Evolutionary conservation across 2,888 invertebrate species (phyloP).

Genomic region (Caenorhabditis plicata): DNA sequence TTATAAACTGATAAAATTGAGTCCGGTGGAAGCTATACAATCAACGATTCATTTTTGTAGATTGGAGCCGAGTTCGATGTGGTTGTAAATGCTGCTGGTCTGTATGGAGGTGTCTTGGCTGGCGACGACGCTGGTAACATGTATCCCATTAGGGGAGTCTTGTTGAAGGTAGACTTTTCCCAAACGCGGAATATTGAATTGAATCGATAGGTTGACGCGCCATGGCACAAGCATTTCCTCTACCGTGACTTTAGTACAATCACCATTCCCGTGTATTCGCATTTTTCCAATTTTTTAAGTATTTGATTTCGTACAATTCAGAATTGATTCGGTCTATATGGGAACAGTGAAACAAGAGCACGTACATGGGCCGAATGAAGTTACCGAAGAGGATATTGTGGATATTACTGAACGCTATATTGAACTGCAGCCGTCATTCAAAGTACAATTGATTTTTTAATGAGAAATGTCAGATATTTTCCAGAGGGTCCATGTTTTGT

Average conservation of each 20-base stretch:
- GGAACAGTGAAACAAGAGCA: conserved; percentile 42
- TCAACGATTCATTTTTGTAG: no score
- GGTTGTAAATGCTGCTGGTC: conserved; percentile 68
- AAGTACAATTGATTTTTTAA: conserved; percentile 3
- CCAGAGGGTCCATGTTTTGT: conserved; percentile 28
- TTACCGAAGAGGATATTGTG: conserved; percentile 28
- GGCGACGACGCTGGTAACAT: conserved; percentile 61
- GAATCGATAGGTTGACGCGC: conserved; percentile 79
- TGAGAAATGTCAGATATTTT: neutral
- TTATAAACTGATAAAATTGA: no score
- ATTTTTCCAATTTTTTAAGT: neutral
- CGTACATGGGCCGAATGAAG: conserved; percentile 12
- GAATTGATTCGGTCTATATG: conserved; percentile 39
- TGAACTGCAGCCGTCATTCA: conserved; percentile 41
- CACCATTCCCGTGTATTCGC: conserved; percentile 46
- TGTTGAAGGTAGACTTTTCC: conserved; percentile 12
- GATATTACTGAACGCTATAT: conserved; percentile 33
- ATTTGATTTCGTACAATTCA: conserved; percentile 8
- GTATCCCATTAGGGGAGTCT: conserved; percentile 38
- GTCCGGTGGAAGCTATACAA: no score
- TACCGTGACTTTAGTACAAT: conserved; percentile 66
- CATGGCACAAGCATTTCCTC: conserved; percentile 86
- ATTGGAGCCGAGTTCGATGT: conserved; percentile 65
- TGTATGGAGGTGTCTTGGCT: conserved; percentile 65
- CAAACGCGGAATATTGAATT: conserved; percentile 16